A percentile compares a stretch with the other conserved stretches of the same genome.
Evolutionary conservation across 2,888 invertebrate genomes (phyloP).

Genomic region (Agonopterix alstromeriana): DNA sequence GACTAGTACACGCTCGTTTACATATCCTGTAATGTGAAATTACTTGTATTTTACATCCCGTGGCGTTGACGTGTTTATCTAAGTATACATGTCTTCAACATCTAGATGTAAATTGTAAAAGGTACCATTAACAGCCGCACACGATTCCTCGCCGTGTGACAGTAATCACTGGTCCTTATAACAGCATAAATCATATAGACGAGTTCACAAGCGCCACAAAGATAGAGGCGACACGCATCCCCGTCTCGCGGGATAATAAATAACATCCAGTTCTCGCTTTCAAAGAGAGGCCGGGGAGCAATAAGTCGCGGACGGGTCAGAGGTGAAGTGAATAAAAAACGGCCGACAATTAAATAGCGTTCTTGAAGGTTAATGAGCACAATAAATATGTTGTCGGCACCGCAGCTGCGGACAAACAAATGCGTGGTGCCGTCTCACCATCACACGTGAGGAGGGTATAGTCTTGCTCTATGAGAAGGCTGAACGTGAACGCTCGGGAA

Average conservation of each 20-base stretch:
- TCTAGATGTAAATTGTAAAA: conserved; percentile 3
- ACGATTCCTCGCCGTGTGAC: conserved; percentile 40
- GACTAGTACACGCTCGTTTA: conserved; percentile 8
- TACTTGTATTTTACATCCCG: conserved; percentile 2
- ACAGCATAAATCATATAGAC: conserved; percentile 66
- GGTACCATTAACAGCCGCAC: conserved; percentile 18
- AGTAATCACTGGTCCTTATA: conserved; percentile 64
- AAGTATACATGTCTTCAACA: conserved; percentile 4
- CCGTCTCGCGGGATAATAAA: conserved; percentile 63
- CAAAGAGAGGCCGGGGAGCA: conserved; percentile 71
- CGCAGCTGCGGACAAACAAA: conserved; percentile 74
- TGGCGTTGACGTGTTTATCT: conserved; percentile 6
- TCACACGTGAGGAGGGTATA: conserved; percentile 64
- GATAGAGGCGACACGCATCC: conserved; percentile 69
- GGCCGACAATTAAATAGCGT: conserved; percentile 77
- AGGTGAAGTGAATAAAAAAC: conserved; percentile 77
- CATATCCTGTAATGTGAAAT: conserved; percentile 9
- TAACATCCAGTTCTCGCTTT: conserved; percentile 72
- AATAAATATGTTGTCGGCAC: conserved; percentile 77
- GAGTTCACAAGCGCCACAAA: conserved; percentile 68
- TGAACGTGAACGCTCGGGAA: conserved; percentile 9
- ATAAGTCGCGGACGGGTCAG: conserved; percentile 73
- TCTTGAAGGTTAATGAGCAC: conserved; percentile 77
- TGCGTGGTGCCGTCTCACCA: conserved; percentile 63
- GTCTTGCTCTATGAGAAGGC: conserved; percentile 29